These are phyloP conservation scores for Doris montereyensis DNA, from an alignment of 2,888 invertebrate species.

Conservation along the genomic window DNA sequence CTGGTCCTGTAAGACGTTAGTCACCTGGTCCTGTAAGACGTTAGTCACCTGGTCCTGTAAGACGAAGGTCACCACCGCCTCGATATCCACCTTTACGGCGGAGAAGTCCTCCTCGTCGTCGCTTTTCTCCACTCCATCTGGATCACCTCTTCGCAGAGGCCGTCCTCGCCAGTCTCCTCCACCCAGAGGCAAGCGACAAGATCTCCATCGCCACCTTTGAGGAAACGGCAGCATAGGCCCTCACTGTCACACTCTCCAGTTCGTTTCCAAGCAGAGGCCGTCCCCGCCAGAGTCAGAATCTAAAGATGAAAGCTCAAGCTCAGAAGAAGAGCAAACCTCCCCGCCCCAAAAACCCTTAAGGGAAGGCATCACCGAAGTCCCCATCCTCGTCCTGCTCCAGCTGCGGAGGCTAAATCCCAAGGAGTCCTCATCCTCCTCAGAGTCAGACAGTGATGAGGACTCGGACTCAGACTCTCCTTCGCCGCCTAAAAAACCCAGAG, in stretches of 20 bases:
- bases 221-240: constrained; percentile 40
- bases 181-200: constrained; percentile 26
- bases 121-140: constrained; percentile 39
- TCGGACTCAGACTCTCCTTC: constrained; percentile 35
- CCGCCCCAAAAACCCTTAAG: constrained; percentile 40
- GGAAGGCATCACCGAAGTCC: too few species aligned
- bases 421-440: constrained; percentile 39
- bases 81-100: too few species aligned
- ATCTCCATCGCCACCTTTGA: constrained; percentile 26
- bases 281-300: constrained; percentile 29
- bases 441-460: constrained; percentile 39
- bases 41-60: too few species aligned
- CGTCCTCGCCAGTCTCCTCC: constrained; percentile 36
- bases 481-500: constrained; percentile 29
- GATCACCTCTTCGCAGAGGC: constrained; percentile 37
- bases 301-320: constrained; percentile 37
- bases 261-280: constrained; percentile 13
- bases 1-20: too few species aligned
- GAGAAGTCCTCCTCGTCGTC: constrained; percentile 36
- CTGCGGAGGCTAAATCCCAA: constrained; percentile 32
- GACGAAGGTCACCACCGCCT: too few species aligned
- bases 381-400: constrained; percentile 7
- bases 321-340: constrained; percentile 40
- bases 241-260: constrained; percentile 39
- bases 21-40: too few species aligned